Evolutionary conservation across 2,797 vertebrate species (phyloP), one percentile per base, ranked within the genome.

Genomic region (Enteromius mattozi): DNA sequence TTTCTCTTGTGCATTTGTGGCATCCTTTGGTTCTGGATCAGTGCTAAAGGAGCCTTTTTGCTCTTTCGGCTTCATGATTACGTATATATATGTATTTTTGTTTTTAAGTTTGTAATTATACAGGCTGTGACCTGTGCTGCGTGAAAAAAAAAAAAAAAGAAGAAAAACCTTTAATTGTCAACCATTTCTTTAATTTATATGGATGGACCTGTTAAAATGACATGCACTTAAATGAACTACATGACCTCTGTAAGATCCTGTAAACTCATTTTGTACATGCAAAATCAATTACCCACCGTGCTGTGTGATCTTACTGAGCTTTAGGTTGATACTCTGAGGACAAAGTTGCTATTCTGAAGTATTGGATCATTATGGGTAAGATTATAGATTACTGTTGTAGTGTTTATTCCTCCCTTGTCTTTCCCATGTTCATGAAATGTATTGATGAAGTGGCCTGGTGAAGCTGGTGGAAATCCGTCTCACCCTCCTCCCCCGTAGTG

Each of bases 61-160:
- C 30, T 78, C 72, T 69, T 19, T 56, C 54, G 1, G n/a, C 47
- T 75, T 72, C 74, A 70, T 70, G 42, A 65, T 65, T 72, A 35
- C 82, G 27, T 71, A 61, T 1, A 19, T 59, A 9, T 45, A 45
- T 45, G 2, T 42, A 7, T 42, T 3, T 61, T 10, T 51, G 19
- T 54, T 59, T 37, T 83, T 37, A 37, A 14, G 42, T 79, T 84
- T 75, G 61, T 81, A 51, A 76, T 63, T 69, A 51, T 30, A 45
- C 59, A 82, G 76, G 45, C 81, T 81, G 81, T 81, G 90, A 86
- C 82, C 81, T 69, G 86, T 84, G 40, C 45, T 82, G 79, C 45
- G 33, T 85, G 72, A 80, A 84, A 72, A n/a, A 74, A 77, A 24
- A 80, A 84, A 74, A n/a, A 66, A 77, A 76, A 56, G 21, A 45